phyloP scores from a whole-genome alignment of 2,113 vertebrate genomes.

The Protobothrops mucrosquamatus region DNA sequence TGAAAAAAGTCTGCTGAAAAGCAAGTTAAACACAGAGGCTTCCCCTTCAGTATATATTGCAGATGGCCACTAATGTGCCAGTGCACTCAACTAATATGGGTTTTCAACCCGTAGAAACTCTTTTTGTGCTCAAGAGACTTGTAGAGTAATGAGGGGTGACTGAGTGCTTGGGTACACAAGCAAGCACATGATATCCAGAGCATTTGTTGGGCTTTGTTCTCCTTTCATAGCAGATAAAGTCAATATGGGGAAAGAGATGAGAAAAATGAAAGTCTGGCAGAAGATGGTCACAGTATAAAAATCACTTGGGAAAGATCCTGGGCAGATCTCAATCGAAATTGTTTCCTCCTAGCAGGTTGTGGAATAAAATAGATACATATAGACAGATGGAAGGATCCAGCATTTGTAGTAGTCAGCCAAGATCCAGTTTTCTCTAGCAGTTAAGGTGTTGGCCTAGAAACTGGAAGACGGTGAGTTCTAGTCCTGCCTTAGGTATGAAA shows the following conservation, averaged over 20 bases:
- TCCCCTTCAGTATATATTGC: slow-evolving; percentile 22
- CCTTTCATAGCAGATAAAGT: slow-evolving; percentile 14
- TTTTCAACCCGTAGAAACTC: slow-evolving; percentile 55
- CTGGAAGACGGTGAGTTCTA: too few species aligned
- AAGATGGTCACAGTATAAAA: not conserved
- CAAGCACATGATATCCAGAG: slow-evolving; percentile 38
- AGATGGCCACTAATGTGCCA: slow-evolving; percentile 59
- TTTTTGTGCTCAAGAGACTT: slow-evolving; percentile 45
- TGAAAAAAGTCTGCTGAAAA: not conserved
- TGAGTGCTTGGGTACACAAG: slow-evolving; percentile 40
- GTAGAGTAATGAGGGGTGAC: slow-evolving; percentile 53
- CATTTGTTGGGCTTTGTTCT: slow-evolving; percentile 50
- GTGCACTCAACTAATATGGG: slow-evolving; percentile 43
- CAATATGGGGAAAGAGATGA: not conserved
- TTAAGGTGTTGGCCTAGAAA: too few species aligned
- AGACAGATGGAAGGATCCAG: not conserved
- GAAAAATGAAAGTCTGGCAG: not conserved
- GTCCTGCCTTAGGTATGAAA: too few species aligned
- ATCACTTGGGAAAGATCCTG: not conserved
- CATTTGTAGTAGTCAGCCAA: not conserved
- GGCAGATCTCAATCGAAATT: not conserved
- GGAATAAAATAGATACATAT: not conserved
- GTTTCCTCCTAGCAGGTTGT: not conserved
- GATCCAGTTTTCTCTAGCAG: too few species aligned
- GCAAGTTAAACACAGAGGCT: not conserved